These are phyloP conservation scores for Dromaius novaehollandiae DNA, from an alignment of 2,113 vertebrate species.

Conservation along the genomic window DNA sequence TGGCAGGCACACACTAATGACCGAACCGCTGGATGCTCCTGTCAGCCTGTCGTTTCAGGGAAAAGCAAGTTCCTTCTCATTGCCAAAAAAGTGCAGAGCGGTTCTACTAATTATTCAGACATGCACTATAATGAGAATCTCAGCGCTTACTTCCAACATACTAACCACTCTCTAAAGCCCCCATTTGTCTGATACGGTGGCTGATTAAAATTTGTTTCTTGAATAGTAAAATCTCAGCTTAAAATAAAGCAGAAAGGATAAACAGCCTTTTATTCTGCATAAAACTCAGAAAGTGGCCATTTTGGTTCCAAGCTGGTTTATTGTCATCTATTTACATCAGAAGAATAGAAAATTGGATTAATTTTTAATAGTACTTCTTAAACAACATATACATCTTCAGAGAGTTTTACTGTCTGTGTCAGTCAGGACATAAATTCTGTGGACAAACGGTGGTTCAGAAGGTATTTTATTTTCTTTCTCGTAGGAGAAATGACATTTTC, in stretches of 20 bases:
- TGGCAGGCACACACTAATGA: constrained; percentile 75
- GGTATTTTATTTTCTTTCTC: background rate
- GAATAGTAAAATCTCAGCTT: constrained; percentile 70
- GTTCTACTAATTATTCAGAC: constrained; percentile 79
- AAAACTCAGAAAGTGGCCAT: constrained; percentile 62
- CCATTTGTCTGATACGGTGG: constrained; percentile 76
- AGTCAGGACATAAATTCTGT: constrained; percentile 6
- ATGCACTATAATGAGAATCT: constrained; percentile 75
- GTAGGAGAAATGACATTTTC: background rate
- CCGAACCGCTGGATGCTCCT: constrained; percentile 61
- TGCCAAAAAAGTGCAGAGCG: constrained; percentile 46
- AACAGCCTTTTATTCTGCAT: constrained; percentile 64
- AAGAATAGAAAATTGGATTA: constrained; percentile 58
- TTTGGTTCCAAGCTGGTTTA: constrained; percentile 21
- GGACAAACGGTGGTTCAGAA: background rate
- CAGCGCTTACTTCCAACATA: constrained; percentile 68
- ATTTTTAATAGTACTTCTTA: constrained; percentile 63
- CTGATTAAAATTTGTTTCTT: constrained; percentile 78
- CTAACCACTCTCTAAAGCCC: constrained; percentile 62
- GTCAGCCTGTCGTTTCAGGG: constrained; percentile 71
- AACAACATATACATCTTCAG: constrained; percentile 59
- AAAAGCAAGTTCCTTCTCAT: constrained; percentile 61
- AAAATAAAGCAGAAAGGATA: constrained; percentile 50
- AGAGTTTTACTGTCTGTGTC: background rate
- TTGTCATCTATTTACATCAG: constrained; percentile 52